phyloP scores from a whole-genome alignment of 2,113 vertebrate species.

The Austrofundulus limnaeus region DNA sequence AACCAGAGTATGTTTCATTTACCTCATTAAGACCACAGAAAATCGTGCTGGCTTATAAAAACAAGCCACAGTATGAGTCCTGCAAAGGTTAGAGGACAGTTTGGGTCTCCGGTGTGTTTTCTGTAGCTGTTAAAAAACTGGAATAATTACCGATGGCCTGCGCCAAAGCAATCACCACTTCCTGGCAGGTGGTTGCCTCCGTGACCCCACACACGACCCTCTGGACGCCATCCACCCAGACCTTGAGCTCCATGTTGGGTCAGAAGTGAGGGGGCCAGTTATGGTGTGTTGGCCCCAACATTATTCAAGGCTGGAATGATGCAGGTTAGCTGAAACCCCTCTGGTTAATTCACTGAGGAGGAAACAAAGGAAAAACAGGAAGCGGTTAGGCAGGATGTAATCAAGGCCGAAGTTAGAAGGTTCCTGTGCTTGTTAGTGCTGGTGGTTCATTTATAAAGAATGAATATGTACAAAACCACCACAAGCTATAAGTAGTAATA shows the following conservation, averaged over 20 bases:
- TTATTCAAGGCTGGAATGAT: conserved; percentile 59
- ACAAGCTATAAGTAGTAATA: neutral
- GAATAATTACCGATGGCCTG: conserved; percentile 91
- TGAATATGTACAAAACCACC: conserved; percentile 1
- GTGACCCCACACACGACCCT: conserved; percentile 97
- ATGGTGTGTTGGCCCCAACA: conserved; percentile 59
- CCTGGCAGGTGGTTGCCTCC: conserved; percentile 96
- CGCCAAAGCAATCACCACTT: conserved; percentile 98
- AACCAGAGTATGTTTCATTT: too few species aligned
- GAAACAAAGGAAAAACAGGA: conserved; percentile 58
- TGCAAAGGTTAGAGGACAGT: neutral
- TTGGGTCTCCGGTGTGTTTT: neutral
- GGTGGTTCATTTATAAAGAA: neutral
- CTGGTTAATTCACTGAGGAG: conserved; percentile 51
- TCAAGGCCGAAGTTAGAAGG: conserved; percentile 24
- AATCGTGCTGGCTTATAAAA: neutral
- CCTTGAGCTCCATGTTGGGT: conserved; percentile 96
- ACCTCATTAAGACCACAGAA: neutral
- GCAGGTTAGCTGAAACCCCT: conserved; percentile 46
- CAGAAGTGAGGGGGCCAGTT: conserved; percentile 58
- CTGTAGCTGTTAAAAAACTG: neutral
- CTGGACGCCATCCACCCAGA: conserved; percentile 98
- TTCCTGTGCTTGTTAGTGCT: neutral
- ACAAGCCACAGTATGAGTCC: neutral
- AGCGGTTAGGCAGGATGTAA: conserved; percentile 58